A percentile compares a stretch with the other conserved stretches of the same genome.
These are phyloP conservation scores for Drosophila auraria DNA, from an alignment of 1,140 invertebrate genomes.

Conservation along the genomic window DNA sequence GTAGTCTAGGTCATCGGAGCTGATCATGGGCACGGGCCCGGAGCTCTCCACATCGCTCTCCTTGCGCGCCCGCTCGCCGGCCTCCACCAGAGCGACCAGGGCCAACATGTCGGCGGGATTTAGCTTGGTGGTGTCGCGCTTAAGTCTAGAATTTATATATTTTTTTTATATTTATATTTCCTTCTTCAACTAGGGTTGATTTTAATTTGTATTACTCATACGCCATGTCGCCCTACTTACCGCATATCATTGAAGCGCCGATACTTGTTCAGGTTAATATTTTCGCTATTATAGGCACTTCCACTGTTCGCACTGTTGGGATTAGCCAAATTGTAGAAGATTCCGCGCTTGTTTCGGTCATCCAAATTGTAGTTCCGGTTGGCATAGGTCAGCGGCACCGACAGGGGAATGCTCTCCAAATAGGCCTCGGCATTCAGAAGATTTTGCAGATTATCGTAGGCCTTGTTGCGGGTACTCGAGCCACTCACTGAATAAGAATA, in stretches of 20 bases:
- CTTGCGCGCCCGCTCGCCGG: constrained; percentile 79
- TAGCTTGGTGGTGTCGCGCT: constrained; percentile 77
- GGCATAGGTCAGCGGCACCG: constrained; percentile 73
- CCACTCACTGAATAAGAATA: constrained; percentile 32
- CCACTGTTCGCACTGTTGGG: constrained; percentile 26
- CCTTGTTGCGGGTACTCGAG: constrained; percentile 66
- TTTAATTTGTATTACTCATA: constrained; percentile 16
- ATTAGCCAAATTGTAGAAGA: constrained; percentile 65
- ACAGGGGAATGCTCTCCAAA: constrained; percentile 72
- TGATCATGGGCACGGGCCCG: constrained; percentile 50
- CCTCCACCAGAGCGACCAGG: constrained; percentile 79
- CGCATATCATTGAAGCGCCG: constrained; percentile 79
- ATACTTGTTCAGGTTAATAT: constrained; percentile 73
- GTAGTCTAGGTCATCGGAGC: constrained; percentile 68
- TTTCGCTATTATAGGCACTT: constrained; percentile 42
- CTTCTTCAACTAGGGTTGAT: too few relatives aligned
- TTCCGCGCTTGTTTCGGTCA: constrained; percentile 77
- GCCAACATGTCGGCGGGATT: constrained; percentile 83
- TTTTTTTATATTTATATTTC: too few relatives aligned
- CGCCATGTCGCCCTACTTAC: constrained; percentile 48
- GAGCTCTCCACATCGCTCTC: constrained; percentile 69
- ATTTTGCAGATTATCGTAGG: constrained; percentile 82
- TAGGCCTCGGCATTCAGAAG: constrained; percentile 79
- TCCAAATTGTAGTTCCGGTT: constrained; percentile 78
- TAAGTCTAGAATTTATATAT: constrained; percentile 40